A percentile compares a stretch with the other conserved stretches of the same genome.
phyloP scores from a whole-genome alignment of 2,888 invertebrate genomes.

The Standfussiana lucernea region DNA sequence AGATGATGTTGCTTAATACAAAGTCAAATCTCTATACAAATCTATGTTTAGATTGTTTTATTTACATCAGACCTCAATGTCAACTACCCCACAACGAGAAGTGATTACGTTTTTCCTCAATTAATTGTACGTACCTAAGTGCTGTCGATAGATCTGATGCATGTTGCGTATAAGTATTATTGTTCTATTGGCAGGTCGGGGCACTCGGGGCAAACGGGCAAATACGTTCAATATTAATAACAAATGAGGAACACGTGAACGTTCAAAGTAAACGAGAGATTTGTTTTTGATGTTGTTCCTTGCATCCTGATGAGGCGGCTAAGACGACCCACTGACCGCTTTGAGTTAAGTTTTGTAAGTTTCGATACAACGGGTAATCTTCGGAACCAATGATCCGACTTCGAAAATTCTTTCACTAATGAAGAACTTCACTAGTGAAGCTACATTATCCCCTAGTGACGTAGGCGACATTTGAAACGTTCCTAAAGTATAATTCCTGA shows the following conservation, averaged over 20 bases:
- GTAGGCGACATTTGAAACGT: neutral
- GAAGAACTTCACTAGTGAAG: too few relatives aligned
- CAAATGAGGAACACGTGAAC: conserved; percentile 32
- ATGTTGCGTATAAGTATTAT: conserved; percentile 8
- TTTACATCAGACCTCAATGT: conserved; percentile 7
- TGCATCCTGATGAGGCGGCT: neutral
- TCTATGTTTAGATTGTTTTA: conserved; percentile 11
- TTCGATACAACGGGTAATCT: too few relatives aligned
- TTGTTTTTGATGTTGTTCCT: neutral
- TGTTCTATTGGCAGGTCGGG: conserved; percentile 21
- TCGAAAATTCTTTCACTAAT: too few relatives aligned
- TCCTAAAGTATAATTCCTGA: neutral
- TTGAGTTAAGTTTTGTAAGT: too few relatives aligned
- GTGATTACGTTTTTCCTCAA: conserved; percentile 29
- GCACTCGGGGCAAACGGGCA: neutral
- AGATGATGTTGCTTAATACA: neutral
- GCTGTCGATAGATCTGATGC: conserved; percentile 13
- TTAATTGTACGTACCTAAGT: conserved; percentile 9
- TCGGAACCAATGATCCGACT: too few relatives aligned
- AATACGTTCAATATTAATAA: conserved; percentile 16
- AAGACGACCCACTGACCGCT: neutral
- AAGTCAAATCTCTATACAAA: too few relatives aligned
- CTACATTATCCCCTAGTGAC: neutral
- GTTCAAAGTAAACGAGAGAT: neutral
- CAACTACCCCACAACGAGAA: conserved; percentile 10